Conservation (phyloP, 2,888 invertebrate species). For the Carabus problematicus region DNA sequence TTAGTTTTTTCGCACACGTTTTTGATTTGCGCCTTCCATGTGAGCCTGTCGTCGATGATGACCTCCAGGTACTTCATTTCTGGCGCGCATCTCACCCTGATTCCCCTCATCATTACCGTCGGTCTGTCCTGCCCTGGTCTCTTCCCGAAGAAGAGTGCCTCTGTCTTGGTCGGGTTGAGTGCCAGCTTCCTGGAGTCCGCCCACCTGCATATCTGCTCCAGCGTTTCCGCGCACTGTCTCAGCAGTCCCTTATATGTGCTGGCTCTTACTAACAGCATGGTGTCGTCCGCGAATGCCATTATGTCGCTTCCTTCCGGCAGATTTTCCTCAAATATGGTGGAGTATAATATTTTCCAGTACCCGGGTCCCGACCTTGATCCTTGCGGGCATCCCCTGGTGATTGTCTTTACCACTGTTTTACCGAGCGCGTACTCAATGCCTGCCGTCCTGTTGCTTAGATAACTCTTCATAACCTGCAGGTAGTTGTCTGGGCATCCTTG, state of each 20-base stretch:
- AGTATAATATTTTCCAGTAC: conserved; percentile 30
- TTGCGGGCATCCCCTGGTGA: conserved; percentile 37
- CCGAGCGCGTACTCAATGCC: conserved; percentile 15
- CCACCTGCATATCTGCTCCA: conserved; percentile 1
- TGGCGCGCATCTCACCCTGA: conserved; percentile 22
- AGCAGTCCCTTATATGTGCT: conserved; percentile 7
- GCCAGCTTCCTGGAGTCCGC: background rate
- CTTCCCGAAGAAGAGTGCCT: too few species aligned
- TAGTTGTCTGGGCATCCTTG: conserved; percentile 44
- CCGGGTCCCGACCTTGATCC: conserved; percentile 39
- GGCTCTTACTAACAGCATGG: conserved; percentile 16
- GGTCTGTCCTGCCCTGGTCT: conserved; percentile 32
- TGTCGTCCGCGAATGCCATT: background rate
- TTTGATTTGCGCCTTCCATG: conserved; percentile 17
- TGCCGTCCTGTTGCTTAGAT: conserved; percentile 28
- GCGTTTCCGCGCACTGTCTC: background rate
- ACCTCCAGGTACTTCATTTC: conserved; percentile 31
- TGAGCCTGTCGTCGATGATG: conserved; percentile 23
- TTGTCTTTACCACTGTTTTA: background rate
- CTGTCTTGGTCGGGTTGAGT: conserved; percentile 39
- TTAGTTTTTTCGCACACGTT: background rate
- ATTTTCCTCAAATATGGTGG: conserved; percentile 18
- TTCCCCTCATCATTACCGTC: conserved; percentile 22
- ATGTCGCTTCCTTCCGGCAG: conserved; percentile 29
- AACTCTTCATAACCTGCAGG: conserved; percentile 5